phyloP scores from a whole-genome alignment of 1,140 invertebrate genomes.

The Hyles vespertilio region DNA sequence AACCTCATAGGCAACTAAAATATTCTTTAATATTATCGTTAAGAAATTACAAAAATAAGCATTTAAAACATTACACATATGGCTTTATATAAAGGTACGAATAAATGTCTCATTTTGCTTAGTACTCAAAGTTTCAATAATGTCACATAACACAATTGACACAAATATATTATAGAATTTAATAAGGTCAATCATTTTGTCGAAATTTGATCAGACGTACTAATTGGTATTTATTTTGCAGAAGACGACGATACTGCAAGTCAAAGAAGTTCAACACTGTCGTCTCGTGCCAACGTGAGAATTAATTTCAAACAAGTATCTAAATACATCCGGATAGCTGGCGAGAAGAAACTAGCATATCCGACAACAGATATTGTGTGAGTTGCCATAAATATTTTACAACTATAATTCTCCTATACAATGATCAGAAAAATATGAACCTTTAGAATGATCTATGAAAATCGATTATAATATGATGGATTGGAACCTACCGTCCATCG shows the following conservation, averaged over 20 bases:
- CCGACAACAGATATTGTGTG: constrained; percentile 83
- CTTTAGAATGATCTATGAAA: too few relatives aligned
- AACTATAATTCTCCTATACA: too few relatives aligned
- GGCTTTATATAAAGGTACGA: too few relatives aligned
- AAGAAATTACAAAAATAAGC: too few relatives aligned
- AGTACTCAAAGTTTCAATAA: too few relatives aligned
- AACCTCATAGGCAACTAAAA: too few relatives aligned
- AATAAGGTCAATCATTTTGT: background rate
- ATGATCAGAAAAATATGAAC: too few relatives aligned
- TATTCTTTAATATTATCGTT: too few relatives aligned
- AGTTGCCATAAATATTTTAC: constrained; percentile 28
- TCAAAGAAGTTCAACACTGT: constrained; percentile 33
- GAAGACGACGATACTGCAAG: constrained; percentile 59
- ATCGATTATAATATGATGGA: too few relatives aligned
- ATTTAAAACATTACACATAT: too few relatives aligned
- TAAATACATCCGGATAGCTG: constrained; percentile 76
- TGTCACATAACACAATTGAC: too few relatives aligned
- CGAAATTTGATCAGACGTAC: background rate
- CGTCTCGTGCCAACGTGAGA: constrained; percentile 76
- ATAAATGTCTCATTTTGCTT: background rate
- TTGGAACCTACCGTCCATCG: too few relatives aligned
- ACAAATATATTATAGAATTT: background rate
- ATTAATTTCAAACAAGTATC: constrained; percentile 81
- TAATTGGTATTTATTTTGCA: constrained; percentile 12
- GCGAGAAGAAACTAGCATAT: constrained; percentile 76